Evolutionary conservation across 2,113 vertebrate genomes (phyloP).

Genomic region (Colaptes auratus): DNA sequence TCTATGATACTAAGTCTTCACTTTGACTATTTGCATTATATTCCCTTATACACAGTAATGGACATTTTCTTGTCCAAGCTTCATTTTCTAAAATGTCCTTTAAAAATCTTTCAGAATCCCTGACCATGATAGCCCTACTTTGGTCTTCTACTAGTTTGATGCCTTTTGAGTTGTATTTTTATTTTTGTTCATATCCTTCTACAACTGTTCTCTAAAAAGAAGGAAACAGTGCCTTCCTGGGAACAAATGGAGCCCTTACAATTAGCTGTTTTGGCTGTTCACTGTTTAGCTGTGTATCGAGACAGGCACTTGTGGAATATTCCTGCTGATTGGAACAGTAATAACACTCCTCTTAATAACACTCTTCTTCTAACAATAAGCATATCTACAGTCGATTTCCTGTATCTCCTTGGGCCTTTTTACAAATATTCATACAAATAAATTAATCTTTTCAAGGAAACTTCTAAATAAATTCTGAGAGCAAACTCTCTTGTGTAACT

Average conservation of each 20-base stretch:
- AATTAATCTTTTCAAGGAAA: background rate
- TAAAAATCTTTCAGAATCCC: background rate
- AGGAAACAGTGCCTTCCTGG: background rate
- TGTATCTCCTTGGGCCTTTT: background rate
- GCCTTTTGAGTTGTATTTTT: background rate
- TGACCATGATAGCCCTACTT: background rate
- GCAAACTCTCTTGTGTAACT: conserved; percentile 54
- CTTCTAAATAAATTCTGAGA: background rate
- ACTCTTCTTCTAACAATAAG: background rate
- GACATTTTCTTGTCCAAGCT: background rate
- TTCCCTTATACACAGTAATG: fast-evolving
- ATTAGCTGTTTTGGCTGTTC: background rate
- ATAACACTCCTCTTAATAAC: background rate
- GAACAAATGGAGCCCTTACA: background rate
- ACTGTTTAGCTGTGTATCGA: background rate
- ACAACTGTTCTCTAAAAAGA: background rate
- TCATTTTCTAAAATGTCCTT: background rate
- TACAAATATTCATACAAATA: conserved; percentile 1
- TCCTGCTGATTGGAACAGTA: background rate
- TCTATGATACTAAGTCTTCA: background rate
- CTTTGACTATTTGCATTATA: background rate
- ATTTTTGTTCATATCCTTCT: background rate
- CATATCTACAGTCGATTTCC: background rate
- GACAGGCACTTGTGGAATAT: background rate
- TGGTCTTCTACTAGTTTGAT: background rate